phyloP scores from a whole-genome alignment of 2,888 invertebrate genomes.

The Copidosoma aretas region DNA sequence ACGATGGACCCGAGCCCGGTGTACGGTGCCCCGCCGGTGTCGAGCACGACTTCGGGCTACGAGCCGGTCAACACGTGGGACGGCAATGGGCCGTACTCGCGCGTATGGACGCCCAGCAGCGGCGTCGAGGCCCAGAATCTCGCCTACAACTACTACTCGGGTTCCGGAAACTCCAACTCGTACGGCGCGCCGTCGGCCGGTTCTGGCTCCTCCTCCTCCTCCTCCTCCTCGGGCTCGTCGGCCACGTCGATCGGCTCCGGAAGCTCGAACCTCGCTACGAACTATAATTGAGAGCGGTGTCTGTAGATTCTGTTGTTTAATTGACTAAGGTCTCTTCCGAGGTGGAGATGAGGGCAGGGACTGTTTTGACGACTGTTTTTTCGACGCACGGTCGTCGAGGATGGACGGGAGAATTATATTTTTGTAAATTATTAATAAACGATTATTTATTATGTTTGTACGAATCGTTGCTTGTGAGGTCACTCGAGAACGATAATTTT shows the following conservation, averaged over 20 bases:
- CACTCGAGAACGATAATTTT: too few species aligned
- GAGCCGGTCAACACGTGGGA: conserved; percentile 76
- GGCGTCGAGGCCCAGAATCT: conserved; percentile 61
- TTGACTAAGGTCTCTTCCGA: too few species aligned
- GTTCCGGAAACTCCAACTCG: conserved; percentile 74
- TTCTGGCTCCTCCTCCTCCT: conserved; percentile 62
- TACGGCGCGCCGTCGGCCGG: conserved; percentile 73
- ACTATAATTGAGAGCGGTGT: conserved; percentile 4
- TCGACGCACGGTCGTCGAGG: too few species aligned
- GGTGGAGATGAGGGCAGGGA: too few species aligned
- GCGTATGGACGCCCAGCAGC: conserved; percentile 72
- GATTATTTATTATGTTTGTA: neutral
- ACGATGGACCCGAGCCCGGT: conserved; percentile 71
- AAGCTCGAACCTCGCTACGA: conserved; percentile 46
- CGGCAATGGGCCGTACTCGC: conserved; percentile 78
- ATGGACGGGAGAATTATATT: too few species aligned
- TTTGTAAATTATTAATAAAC: neutral
- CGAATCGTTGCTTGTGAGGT: too few species aligned
- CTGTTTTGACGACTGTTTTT: too few species aligned
- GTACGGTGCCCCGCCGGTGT: conserved; percentile 73
- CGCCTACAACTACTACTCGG: conserved; percentile 62
- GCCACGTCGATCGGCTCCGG: too few species aligned
- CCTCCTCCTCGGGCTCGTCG: conserved; percentile 66
- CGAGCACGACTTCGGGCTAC: conserved; percentile 67
- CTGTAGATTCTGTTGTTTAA: too few species aligned